A percentile compares a stretch with the other conserved stretches of the same genome.
Conservation (phyloP, 1,140 invertebrate genomes). For the Drosophila sp. region DNA sequence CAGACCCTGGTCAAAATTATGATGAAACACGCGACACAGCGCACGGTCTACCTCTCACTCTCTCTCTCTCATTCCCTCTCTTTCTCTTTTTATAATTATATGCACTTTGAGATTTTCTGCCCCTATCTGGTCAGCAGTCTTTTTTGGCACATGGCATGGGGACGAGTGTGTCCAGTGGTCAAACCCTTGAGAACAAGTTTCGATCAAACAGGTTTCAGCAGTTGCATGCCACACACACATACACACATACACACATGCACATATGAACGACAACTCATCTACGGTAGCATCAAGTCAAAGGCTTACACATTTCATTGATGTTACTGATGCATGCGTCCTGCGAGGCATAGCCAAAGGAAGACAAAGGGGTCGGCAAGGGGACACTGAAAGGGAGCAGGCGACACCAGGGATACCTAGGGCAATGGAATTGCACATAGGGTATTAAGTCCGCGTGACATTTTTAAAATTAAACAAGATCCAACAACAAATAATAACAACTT, state of each 20-base stretch:
- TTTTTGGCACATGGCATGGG: constrained; percentile 44
- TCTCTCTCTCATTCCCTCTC: background rate
- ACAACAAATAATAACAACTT: constrained; percentile 61
- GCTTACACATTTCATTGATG: constrained; percentile 76
- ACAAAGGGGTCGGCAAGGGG: background rate
- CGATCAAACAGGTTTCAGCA: constrained; percentile 62
- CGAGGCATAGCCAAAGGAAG: background rate
- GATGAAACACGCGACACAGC: constrained; percentile 76
- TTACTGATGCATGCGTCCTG: constrained; percentile 62
- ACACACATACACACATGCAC: constrained; percentile 8
- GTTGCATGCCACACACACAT: constrained; percentile 37
- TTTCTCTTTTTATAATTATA: background rate
- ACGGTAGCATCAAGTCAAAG: constrained; percentile 71
- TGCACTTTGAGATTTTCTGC: constrained; percentile 49
- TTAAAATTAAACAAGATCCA: constrained; percentile 64
- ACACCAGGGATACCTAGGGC: background rate
- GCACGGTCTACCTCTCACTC: constrained; percentile 5
- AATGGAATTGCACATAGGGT: constrained; percentile 2
- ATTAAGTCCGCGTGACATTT: constrained; percentile 71
- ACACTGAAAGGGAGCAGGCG: background rate
- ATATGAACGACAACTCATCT: constrained; percentile 37
- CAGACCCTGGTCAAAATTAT: constrained; percentile 38
- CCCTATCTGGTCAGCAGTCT: constrained; percentile 31
- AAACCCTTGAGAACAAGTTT: constrained; percentile 70
- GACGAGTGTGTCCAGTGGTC: constrained; percentile 54